Conservation (phyloP, 2,113 vertebrate genomes). For the Phalacrocorax brasilianus region DNA sequence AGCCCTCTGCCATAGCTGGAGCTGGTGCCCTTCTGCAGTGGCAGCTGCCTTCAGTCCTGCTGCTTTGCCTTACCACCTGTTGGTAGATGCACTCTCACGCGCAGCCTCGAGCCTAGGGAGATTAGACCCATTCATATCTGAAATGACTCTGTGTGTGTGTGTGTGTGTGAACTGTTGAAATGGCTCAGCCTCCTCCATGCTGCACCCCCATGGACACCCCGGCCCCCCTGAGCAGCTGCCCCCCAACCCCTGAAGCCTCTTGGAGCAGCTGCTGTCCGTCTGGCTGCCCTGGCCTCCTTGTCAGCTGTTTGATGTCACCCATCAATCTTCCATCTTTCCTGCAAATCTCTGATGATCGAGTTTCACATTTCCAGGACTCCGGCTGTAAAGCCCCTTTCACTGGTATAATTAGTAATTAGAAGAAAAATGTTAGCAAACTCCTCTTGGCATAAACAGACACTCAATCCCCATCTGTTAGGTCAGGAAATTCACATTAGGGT, state of each 20-base stretch:
- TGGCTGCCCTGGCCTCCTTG: slow-evolving; percentile 47
- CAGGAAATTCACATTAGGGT: slow-evolving; percentile 65
- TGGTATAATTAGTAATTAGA: slow-evolving; percentile 81
- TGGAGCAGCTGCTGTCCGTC: slow-evolving; percentile 73
- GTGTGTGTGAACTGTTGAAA: background rate
- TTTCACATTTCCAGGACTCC: slow-evolving; percentile 74
- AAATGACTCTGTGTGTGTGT: background rate
- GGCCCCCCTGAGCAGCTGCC: background rate
- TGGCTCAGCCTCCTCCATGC: background rate
- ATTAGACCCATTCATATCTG: slow-evolving; percentile 53
- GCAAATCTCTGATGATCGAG: slow-evolving; percentile 78
- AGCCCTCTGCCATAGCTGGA: background rate
- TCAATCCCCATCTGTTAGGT: slow-evolving; percentile 82
- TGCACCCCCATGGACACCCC: background rate
- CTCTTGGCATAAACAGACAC: slow-evolving; percentile 82
- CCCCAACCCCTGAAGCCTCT: background rate
- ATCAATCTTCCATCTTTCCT: slow-evolving; percentile 78
- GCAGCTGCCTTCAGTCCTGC: slow-evolving; percentile 12
- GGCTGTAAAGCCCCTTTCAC: slow-evolving; percentile 67
- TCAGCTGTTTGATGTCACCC: slow-evolving; percentile 79
- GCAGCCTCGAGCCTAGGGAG: background rate
- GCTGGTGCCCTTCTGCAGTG: background rate
- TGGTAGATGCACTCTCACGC: background rate
- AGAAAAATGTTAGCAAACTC: slow-evolving; percentile 72
- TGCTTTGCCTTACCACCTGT: slow-evolving; percentile 54